Conservation (phyloP, 1,140 invertebrate genomes). For the Yoshiicerus persimilis region DNA sequence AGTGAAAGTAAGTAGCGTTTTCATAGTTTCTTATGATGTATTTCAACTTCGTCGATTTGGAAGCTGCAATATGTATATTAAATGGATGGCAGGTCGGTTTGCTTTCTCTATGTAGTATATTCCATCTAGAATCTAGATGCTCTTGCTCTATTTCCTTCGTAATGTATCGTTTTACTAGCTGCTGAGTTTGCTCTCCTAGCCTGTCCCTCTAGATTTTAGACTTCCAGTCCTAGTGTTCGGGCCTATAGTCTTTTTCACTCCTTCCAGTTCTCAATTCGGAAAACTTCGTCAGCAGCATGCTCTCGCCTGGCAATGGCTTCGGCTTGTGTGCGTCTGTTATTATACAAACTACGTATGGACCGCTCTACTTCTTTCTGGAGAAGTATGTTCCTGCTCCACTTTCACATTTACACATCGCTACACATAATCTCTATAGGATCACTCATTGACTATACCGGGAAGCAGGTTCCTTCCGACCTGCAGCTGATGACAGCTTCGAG, state of each 20-base stretch:
- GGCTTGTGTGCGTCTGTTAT: background rate
- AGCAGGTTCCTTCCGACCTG: background rate
- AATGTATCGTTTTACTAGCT: background rate
- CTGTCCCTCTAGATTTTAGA: too few species aligned
- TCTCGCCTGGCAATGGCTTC: background rate
- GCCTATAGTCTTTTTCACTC: background rate
- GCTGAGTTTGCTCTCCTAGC: background rate
- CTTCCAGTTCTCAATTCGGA: background rate
- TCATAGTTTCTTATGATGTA: background rate
- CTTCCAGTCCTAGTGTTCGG: too few species aligned
- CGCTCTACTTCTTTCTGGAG: background rate
- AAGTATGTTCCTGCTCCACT: background rate
- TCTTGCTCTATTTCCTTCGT: background rate
- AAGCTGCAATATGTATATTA: background rate
- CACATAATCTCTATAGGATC: background rate
- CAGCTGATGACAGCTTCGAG: background rate
- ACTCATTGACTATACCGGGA: background rate
- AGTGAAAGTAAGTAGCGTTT: background rate
- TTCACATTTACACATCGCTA: background rate
- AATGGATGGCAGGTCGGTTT: background rate
- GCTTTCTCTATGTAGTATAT: background rate
- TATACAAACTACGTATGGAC: background rate
- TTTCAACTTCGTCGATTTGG: background rate
- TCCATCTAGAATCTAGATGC: background rate
- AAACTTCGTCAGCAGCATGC: background rate